phyloP scores from a whole-genome alignment of 2,113 vertebrate genomes.

The Nymphicus hollandicus region DNA sequence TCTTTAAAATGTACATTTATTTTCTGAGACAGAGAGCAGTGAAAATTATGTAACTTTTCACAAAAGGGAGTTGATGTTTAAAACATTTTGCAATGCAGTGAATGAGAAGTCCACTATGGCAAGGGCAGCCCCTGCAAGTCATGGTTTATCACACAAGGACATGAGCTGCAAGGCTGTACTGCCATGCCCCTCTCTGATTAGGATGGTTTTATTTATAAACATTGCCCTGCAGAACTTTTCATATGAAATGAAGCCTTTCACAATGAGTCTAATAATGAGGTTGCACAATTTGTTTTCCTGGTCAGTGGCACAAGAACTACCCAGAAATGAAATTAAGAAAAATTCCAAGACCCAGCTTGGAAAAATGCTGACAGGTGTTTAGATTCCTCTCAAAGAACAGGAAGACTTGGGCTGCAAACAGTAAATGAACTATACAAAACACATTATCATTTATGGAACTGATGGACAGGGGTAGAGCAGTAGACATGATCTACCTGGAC shows the following conservation, averaged over 20 bases:
- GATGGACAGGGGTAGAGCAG: no score
- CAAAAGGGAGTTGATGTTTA: not conserved
- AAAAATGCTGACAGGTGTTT: not conserved
- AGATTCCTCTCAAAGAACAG: fast-evolving
- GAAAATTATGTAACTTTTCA: not conserved
- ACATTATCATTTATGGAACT: not conserved
- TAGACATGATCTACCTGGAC: no score
- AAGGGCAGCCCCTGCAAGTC: not conserved
- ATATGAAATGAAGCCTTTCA: not conserved
- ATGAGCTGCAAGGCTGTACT: not conserved
- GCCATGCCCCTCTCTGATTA: not conserved
- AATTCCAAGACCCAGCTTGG: not conserved
- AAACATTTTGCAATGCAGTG: not conserved
- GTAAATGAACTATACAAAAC: not conserved
- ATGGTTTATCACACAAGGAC: not conserved
- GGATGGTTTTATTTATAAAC: not conserved
- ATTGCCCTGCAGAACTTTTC: not conserved
- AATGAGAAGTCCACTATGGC: not conserved
- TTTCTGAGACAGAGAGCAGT: not conserved
- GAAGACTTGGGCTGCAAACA: not conserved
- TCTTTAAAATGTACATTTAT: not conserved
- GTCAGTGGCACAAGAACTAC: not conserved
- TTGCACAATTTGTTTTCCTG: not conserved
- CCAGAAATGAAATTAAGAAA: not conserved
- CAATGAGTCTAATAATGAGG: not conserved